Conservation (phyloP, 2,797 vertebrate genomes). For the Acomys russatus region DNA sequence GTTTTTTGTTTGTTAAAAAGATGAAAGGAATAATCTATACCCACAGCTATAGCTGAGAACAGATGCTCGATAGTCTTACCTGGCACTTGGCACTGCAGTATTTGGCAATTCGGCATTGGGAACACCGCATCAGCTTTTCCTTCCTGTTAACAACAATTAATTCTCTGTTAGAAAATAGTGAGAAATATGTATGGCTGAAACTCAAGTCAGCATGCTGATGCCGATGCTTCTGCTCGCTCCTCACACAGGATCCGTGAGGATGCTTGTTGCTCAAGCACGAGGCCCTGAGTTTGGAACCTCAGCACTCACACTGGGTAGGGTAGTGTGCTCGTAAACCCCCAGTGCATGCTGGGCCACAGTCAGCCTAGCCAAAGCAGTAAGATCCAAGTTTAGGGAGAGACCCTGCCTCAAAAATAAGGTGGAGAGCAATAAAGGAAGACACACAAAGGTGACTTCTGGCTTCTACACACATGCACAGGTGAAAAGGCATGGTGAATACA, state of each 20-base stretch:
- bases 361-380: background rate
- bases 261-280: background rate
- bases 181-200: constrained; percentile 20
- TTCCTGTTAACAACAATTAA: constrained; percentile 87
- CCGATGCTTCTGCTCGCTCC: background rate
- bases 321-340: fast-evolving
- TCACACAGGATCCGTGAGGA: background rate
- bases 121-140: constrained; percentile 93
- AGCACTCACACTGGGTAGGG: background rate
- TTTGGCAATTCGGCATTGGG: constrained; percentile 94
- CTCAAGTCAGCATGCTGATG: background rate
- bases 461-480: background rate
- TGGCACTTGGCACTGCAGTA: constrained; percentile 95
- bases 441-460: background rate
- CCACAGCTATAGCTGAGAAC: background rate
- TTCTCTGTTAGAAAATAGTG: constrained; percentile 37
- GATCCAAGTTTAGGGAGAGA: background rate
- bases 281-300: background rate
- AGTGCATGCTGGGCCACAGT: background rate
- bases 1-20: background rate
- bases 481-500: background rate
- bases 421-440: background rate
- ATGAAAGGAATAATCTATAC: background rate
- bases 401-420: background rate
- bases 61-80: constrained; percentile 88